Base-by-base conservation (phyloP, 1,140 invertebrate genomes). In the Drosophila punjabiensis region DNA sequence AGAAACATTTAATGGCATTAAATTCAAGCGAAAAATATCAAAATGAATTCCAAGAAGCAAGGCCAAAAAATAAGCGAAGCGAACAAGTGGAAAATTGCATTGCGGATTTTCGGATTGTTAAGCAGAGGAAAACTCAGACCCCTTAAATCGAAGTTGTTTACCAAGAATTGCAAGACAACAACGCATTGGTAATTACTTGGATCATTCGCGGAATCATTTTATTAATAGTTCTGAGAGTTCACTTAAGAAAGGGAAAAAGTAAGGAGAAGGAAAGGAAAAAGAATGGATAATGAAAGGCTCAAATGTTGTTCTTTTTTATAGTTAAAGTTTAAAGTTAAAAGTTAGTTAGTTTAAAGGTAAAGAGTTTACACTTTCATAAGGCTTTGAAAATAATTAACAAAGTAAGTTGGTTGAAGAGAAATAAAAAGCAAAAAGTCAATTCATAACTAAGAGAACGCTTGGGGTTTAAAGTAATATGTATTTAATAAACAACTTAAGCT, bases 61-160 rank as follows among this genome's bases (percentile, higher is more conserved):
- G 53, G 48, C 39, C 65, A 50, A 24, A 50, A 24, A 65, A 48
- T 43, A 30, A 35, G 48, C 56, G 50, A 74, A 56, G 81, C 81
- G 59, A 62, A 61, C 71, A 76, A 85, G 50, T 85, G 82, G 82
- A 85, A 85, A 85, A 85, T 85, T 85, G 82, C 82, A 85, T 85
- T 84, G 79, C 56, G 58, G 70, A 65, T 63, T 83, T 83, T 62
- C 53, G 32, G 24, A 30, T 73, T 79, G 59, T 30, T 32, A 33
- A 32, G 41, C 33, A 48, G 3, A 8, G 20, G 32, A 33, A 20
- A 13, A 14, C 28, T 13, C 11, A 70, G 39, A 33, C 52, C 14
- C 14, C 37, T 43, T 0, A 24, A 43, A 58, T n/a, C 33, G 14
- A 14, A 68, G 14, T 24, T 47, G 64, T 64, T 82, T 68, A 55